Evolutionary conservation across 2,888 invertebrate genomes (phyloP), one percentile per base, ranked within the genome.

Genomic region (Cephus rjabovi): DNA sequence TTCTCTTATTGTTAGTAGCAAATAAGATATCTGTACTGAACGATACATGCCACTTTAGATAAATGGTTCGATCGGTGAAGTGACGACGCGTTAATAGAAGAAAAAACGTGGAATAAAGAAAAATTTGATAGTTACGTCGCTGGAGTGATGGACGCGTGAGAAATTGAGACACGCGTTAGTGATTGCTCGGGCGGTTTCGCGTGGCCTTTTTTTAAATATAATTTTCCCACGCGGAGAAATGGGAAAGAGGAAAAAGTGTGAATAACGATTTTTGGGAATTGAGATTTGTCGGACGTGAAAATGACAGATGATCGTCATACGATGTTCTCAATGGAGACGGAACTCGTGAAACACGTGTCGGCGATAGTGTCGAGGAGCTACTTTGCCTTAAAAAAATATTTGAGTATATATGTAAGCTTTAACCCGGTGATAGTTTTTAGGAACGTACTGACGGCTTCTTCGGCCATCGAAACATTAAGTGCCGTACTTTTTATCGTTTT

Each of bases 391-490:
- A 56, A 56, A 15, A 56, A 9, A 56, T 15, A 40, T 56, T 56
- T 56, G 56, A 56, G 56, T 56, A 56, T 56, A 23, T 56, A 56
- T 56, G 56, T 56, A 56, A 56, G 56, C 33, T 87, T 88, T 85
- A 85, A 87, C 86, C 86, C 87, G 86, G 88, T 89, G 87, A 89
- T 89, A 88, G 86, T 87, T 82, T 71, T 84, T 87, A 88, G 85
- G 81, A 85, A 85, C 84, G 84, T 85, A 81, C 84, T 77, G 81
- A 85, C 81, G 81, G 83, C 83, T 85, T 85, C 79, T 83, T 81
- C 83, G 82, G 78, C 80, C 82, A 74, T 78, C 71, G 34, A 71
- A 34, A 56, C 56, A 56, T 56, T 56, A 56, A 71, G 71, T 34
- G 71, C 33, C 71, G 31, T 71, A 71, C 71, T 34, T 71, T 71